These are phyloP conservation scores for Otolemur garnettii DNA, from an alignment of 2,113 vertebrate genomes.

Conservation along the genomic window DNA sequence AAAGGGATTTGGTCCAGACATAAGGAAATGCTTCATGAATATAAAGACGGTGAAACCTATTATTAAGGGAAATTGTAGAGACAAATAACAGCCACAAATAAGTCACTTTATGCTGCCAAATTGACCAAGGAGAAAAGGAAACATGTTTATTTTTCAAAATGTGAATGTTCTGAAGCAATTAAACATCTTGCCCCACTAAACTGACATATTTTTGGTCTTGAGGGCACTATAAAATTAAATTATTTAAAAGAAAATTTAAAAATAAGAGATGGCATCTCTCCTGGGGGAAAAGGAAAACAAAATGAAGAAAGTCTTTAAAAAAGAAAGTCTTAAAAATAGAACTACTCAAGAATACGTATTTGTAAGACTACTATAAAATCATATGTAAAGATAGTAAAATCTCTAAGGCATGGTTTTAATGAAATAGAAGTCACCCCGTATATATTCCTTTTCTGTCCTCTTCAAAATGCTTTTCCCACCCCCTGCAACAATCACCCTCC, in stretches of 20 bases:
- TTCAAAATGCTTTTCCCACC: fast-evolving
- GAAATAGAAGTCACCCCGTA: neutral
- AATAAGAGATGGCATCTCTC: constrained; percentile 51
- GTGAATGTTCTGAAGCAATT: constrained; percentile 64
- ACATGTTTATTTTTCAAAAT: constrained; percentile 78
- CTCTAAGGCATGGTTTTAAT: neutral
- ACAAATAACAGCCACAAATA: constrained; percentile 80
- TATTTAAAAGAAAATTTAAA: constrained; percentile 49
- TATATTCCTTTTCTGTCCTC: neutral
- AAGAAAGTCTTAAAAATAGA: constrained; percentile 50
- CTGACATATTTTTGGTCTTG: constrained; percentile 62
- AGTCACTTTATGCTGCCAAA: constrained; percentile 75
- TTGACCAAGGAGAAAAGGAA: constrained; percentile 80
- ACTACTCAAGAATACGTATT: neutral
- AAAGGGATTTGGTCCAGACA: constrained; percentile 79
- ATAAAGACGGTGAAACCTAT: constrained; percentile 75
- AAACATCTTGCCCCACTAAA: constrained; percentile 64
- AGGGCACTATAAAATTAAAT: constrained; percentile 61
- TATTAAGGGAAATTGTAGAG: constrained; percentile 79
- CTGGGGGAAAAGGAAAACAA: neutral
- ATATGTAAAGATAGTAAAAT: neutral
- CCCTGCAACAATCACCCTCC: neutral
- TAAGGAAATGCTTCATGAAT: constrained; percentile 79
- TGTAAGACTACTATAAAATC: neutral
- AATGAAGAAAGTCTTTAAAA: constrained; percentile 58